Evolutionary conservation across 2,113 vertebrate genomes (phyloP).

Genomic region (Atherinomorus stipes): DNA sequence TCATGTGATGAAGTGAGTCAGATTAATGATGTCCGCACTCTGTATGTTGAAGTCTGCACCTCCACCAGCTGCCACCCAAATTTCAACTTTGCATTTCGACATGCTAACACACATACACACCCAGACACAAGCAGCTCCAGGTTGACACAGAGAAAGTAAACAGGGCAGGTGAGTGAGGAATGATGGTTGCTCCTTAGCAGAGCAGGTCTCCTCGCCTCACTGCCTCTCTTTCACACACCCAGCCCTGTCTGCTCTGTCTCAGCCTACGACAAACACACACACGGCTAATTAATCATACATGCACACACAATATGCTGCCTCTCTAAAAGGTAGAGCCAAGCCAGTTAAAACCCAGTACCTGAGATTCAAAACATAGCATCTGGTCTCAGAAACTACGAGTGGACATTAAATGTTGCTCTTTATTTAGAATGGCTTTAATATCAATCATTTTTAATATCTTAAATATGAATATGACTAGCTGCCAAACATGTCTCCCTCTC

Average conservation of each 20-base stretch:
- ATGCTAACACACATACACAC: slow-evolving; percentile 6
- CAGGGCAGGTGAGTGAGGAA: slow-evolving; percentile 85
- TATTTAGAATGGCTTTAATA: not conserved
- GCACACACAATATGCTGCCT: slow-evolving; percentile 62
- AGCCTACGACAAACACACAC: slow-evolving; percentile 58
- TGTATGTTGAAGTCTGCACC: slow-evolving; percentile 36
- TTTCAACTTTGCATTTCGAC: slow-evolving; percentile 40
- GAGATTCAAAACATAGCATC: slow-evolving; percentile 23
- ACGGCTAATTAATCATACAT: slow-evolving; percentile 78
- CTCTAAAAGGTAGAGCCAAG: slow-evolving; percentile 48
- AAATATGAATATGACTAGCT: not conserved
- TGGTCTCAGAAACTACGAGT: slow-evolving; percentile 9
- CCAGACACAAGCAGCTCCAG: slow-evolving; percentile 44
- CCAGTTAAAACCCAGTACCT: slow-evolving; percentile 41
- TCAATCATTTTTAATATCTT: not conserved
- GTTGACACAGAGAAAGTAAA: slow-evolving; percentile 79
- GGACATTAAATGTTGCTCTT: slow-evolving; percentile 8
- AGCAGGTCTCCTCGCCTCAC: slow-evolving; percentile 79
- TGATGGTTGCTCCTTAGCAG: slow-evolving; percentile 77
- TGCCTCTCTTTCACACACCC: slow-evolving; percentile 83
- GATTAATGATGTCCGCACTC: slow-evolving; percentile 36
- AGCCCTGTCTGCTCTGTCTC: slow-evolving; percentile 80
- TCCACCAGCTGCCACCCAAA: slow-evolving; percentile 47
- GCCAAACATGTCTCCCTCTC: not conserved
- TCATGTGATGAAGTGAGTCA: slow-evolving; percentile 12